Evolutionary conservation across 2,888 invertebrate genomes (phyloP).

Genomic region (Xanthostigma xanthostigma): DNA sequence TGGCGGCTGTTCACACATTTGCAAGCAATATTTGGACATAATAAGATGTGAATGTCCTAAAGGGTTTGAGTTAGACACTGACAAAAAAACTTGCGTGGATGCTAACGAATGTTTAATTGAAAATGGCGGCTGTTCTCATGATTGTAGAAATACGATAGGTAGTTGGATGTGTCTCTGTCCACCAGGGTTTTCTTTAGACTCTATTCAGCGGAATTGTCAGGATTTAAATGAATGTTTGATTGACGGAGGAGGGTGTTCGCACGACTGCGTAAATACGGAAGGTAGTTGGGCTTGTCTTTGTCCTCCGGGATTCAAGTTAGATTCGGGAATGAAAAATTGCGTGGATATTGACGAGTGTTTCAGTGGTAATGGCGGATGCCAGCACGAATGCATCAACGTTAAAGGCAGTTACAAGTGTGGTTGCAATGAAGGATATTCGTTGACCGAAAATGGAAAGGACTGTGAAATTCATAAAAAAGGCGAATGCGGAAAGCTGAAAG

Average conservation of each 20-base stretch:
- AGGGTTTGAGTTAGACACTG: constrained; percentile 30
- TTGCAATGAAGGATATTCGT: constrained; percentile 28
- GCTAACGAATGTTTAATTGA: constrained; percentile 40
- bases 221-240: constrained; percentile 29
- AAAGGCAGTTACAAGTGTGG: constrained; percentile 33
- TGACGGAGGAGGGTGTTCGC: constrained; percentile 29
- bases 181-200: constrained; percentile 25
- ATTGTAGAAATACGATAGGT: constrained; percentile 38
- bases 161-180: constrained; percentile 34
- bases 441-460: constrained; percentile 12
- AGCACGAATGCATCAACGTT: constrained; percentile 29
- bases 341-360: constrained; percentile 40
- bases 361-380: constrained; percentile 23
- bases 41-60: constrained; percentile 36
- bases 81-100: constrained; percentile 30
- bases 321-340: constrained; percentile 29
- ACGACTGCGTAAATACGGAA: constrained; percentile 29
- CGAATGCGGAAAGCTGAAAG: constrained; percentile 18
- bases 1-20: constrained; percentile 32
- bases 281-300: constrained; percentile 44
- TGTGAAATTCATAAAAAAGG: constrained; percentile 14
- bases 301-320: constrained; percentile 32
- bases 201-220: constrained; percentile 22
- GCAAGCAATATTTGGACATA: constrained; percentile 21
- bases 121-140: constrained; percentile 47